These are phyloP conservation scores for Belgica antarctica DNA, from an alignment of 2,888 invertebrate species.

Conservation along the genomic window DNA sequence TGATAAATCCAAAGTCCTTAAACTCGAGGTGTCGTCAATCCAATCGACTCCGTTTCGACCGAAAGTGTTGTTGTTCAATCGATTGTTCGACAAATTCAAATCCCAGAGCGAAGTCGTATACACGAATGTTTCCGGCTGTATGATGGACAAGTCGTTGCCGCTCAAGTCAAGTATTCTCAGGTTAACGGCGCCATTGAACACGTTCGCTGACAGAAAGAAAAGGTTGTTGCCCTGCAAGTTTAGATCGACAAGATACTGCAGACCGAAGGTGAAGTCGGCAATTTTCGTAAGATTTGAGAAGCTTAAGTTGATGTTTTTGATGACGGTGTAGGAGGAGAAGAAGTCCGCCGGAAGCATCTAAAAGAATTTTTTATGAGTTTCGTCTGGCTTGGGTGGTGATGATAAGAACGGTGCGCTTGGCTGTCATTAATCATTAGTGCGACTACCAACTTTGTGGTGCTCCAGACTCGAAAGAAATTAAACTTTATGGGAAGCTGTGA, in stretches of 20 bases:
- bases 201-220: neutral
- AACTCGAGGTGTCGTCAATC: neutral
- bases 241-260: neutral
- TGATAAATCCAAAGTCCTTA: constrained; percentile 22
- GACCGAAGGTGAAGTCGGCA: constrained; percentile 7
- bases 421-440: no score
- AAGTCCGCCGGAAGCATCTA: constrained; percentile 20
- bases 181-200: constrained; percentile 21
- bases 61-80: constrained; percentile 29
- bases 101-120: neutral
- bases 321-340: neutral
- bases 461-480: no score
- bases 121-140: constrained; percentile 1
- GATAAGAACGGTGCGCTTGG: no score
- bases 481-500: no score
- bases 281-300: neutral
- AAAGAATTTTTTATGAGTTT: no score
- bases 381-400: no score
- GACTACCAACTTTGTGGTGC: no score
- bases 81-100: constrained; percentile 32
- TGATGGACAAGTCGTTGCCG: constrained; percentile 5
- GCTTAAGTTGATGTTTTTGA: constrained; percentile 23
- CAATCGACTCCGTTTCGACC: constrained; percentile 15
- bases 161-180: constrained; percentile 1
- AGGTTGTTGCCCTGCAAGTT: constrained; percentile 16